Conservation (phyloP, 2,888 invertebrate species). For the Ennomos quercinarius region DNA sequence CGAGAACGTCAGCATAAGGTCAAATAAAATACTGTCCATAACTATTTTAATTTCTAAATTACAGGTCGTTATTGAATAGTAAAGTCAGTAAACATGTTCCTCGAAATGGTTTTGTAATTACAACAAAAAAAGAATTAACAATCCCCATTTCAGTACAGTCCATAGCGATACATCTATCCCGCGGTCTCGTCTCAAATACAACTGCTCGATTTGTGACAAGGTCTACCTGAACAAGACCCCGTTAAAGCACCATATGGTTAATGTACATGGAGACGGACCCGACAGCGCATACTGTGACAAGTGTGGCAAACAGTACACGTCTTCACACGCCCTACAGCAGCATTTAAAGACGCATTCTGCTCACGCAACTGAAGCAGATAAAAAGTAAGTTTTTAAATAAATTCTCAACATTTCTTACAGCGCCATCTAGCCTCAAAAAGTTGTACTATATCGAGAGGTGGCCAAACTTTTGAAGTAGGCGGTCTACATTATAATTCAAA, state of each 20-base stretch:
- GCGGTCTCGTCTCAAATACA: constrained; percentile 43
- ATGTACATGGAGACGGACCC: constrained; percentile 45
- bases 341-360: constrained; percentile 55
- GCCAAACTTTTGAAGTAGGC: no score
- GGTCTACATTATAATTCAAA: no score
- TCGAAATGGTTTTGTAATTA: no score
- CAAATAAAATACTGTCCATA: no score
- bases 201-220: constrained; percentile 54
- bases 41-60: no score
- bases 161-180: constrained; percentile 53
- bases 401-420: no score
- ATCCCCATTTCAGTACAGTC: constrained; percentile 52
- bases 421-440: no score
- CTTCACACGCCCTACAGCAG: constrained; percentile 24
- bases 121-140: no score
- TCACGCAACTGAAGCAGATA: constrained; percentile 45
- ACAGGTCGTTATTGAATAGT: no score
- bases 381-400: constrained; percentile 46
- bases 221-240: constrained; percentile 57
- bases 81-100: no score
- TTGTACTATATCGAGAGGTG: no score
- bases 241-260: constrained; percentile 34
- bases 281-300: constrained; percentile 52
- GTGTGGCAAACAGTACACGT: constrained; percentile 53
- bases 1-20: no score